Evolutionary conservation across 2,797 vertebrate genomes (phyloP).

Genomic region (Sebastes umbrosus): DNA sequence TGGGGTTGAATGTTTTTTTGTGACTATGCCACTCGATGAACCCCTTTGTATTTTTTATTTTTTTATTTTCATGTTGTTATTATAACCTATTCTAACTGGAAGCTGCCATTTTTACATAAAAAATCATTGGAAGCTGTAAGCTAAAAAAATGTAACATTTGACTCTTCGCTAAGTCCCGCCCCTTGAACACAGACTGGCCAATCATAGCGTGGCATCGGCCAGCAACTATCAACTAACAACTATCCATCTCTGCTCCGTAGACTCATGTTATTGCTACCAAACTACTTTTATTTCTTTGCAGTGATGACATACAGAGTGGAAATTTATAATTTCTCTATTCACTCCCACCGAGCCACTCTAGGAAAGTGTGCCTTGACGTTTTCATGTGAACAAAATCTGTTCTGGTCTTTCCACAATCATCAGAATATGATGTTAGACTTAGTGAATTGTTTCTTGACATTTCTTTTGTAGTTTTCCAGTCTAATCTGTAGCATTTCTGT

Average conservation of each 20-base stretch:
- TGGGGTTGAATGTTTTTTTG: not conserved
- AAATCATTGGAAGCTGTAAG: too few relatives aligned
- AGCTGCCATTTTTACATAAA: too few relatives aligned
- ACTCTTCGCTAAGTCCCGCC: too few relatives aligned
- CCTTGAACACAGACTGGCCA: too few relatives aligned
- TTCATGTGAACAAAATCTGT: not conserved
- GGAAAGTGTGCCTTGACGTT: not conserved
- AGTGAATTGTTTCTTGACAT: not conserved
- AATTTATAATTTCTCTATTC: not conserved
- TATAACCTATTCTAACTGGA: not conserved
- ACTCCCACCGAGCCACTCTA: not conserved
- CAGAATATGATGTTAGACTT: not conserved
- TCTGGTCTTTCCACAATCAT: not conserved
- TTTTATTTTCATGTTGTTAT: not conserved
- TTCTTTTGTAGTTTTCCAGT: not conserved
- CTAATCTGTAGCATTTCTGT: not conserved
- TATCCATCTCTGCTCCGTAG: too few relatives aligned
- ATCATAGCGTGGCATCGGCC: too few relatives aligned
- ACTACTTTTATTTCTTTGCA: not conserved
- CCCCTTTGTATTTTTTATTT: not conserved
- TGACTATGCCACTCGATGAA: not conserved
- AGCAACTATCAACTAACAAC: rapidly evolving
- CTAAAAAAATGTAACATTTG: too few relatives aligned
- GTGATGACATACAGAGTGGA: not conserved
- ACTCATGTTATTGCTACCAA: too few relatives aligned